phyloP scores from a whole-genome alignment of 2,888 invertebrate species.

The Agriopis aurantiaria region DNA sequence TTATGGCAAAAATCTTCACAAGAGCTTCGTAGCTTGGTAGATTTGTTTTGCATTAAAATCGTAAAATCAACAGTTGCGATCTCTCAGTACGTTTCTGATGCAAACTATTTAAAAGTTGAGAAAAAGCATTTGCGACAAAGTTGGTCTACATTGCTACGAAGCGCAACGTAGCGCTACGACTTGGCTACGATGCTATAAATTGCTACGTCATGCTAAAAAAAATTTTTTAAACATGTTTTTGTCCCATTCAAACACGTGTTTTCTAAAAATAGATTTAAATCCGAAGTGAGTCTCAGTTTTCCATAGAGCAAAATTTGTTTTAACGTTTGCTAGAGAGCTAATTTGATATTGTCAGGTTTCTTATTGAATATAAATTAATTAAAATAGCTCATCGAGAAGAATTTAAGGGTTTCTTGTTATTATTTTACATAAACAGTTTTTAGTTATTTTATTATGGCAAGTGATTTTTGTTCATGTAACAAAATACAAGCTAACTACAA shows the following conservation, averaged over 20 bases:
- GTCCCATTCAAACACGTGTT: too few relatives aligned
- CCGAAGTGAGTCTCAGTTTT: not conserved
- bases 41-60: too few relatives aligned
- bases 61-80: not conserved
- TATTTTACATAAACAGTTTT: not conserved
- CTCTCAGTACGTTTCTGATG: not conserved
- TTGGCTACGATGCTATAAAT: not conserved
- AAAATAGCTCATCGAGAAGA: not conserved
- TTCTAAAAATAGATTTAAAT: not conserved
- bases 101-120: not conserved
- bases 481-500: too few relatives aligned
- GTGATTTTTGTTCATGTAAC: not conserved
- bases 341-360: slow-evolving; percentile 9
- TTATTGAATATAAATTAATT: slow-evolving; percentile 3
- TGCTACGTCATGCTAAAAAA: not conserved
- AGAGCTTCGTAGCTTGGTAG: too few relatives aligned
- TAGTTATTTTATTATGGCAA: not conserved
- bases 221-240: not conserved
- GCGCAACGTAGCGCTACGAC: not conserved
- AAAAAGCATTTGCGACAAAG: not conserved
- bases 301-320: not conserved
- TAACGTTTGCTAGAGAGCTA: not conserved
- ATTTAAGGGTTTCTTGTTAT: not conserved
- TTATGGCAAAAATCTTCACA: too few relatives aligned
- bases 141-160: not conserved